Base-by-base conservation (phyloP, 92 coral and sea anemone species). In the Galaxea fascicularis region DNA sequence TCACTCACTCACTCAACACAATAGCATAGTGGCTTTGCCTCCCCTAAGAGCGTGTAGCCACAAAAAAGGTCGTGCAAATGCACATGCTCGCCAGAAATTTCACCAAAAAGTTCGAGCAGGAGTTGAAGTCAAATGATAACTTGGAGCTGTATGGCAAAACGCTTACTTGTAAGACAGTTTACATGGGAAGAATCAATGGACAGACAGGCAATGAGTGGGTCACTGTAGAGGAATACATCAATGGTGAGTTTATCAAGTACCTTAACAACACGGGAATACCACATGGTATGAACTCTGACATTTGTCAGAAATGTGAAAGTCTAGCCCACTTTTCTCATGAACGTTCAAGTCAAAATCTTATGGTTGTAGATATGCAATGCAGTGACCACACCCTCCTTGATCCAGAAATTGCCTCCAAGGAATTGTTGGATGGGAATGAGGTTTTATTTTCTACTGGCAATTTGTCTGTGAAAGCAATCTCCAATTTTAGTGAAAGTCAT, bases 311-410 rank as follows among this genome's bases (percentile, higher is more conserved):
- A 74, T 58, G 68, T 30, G 82, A 73, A 64, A 67, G 80, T 83
- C 82, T 84, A 8, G 88, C 70, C 20, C 88, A 84, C 65, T 73
- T 84, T 75, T 84, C 88, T 4, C 65, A 25, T 56, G 89, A 85
- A 60, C 64, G 60, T 46, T 85, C 83, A 31, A 53, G 65, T 54
- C 28, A n/a, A n/a, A n/a, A n/a, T n/a, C n/a, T n/a, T n/a, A n/a
- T n/a, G n/a, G n/a, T n/a, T n/a, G n/a, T n/a, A 22, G 88, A 86
- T 54, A 82, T 90, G 54, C 93, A 90, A 49, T 88, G 91, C 29
- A 81, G 85, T 82, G 88, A 65, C 11, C 81, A 81, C 46, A 28
- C 28, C 22, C 65, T 90, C 35, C 86, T 86, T 47, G 82, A 86
- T 58, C 90, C 90, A 8, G 88, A 90, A 77, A 82, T 81, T 21